phyloP scores from a whole-genome alignment of 2,888 invertebrate species.

The Meandrusa payeni region DNA sequence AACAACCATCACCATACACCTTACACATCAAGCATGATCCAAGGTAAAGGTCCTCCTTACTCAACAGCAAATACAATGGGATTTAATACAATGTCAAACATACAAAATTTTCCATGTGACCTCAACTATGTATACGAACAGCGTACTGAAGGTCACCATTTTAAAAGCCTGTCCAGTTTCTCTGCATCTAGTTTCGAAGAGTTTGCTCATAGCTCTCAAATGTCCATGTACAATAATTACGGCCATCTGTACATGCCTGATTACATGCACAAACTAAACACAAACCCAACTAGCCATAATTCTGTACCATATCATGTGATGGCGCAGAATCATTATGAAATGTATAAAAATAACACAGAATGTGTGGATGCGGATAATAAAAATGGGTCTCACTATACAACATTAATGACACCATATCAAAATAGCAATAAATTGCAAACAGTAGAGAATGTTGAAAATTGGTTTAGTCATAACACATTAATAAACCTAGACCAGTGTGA shows the following conservation, averaged over 20 bases:
- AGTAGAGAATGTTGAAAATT: slow-evolving; percentile 76
- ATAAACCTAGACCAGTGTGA: slow-evolving; percentile 62
- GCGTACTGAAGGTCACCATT: slow-evolving; percentile 52
- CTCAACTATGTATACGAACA: slow-evolving; percentile 66
- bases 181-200: slow-evolving; percentile 76
- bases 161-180: slow-evolving; percentile 69
- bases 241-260: slow-evolving; percentile 72
- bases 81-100: slow-evolving; percentile 55
- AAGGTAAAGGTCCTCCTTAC: slow-evolving; percentile 69
- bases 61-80: slow-evolving; percentile 48
- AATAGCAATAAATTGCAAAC: slow-evolving; percentile 84
- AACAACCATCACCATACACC: slow-evolving; percentile 62
- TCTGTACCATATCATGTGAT: slow-evolving; percentile 57
- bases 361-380: slow-evolving; percentile 71
- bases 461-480: slow-evolving; percentile 71
- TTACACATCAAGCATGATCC: slow-evolving; percentile 66
- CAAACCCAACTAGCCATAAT: slow-evolving; percentile 52
- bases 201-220: slow-evolving; percentile 76
- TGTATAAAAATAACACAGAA: slow-evolving; percentile 63
- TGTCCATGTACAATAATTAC: slow-evolving; percentile 75
- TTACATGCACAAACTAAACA: slow-evolving; percentile 60
- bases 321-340: slow-evolving; percentile 61
- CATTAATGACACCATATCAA: slow-evolving; percentile 83
- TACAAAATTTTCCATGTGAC: slow-evolving; percentile 71
- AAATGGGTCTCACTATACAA: slow-evolving; percentile 82